Evolutionary conservation across 1,140 invertebrate genomes (phyloP).

Genomic region (Procambarus virginalis): DNA sequence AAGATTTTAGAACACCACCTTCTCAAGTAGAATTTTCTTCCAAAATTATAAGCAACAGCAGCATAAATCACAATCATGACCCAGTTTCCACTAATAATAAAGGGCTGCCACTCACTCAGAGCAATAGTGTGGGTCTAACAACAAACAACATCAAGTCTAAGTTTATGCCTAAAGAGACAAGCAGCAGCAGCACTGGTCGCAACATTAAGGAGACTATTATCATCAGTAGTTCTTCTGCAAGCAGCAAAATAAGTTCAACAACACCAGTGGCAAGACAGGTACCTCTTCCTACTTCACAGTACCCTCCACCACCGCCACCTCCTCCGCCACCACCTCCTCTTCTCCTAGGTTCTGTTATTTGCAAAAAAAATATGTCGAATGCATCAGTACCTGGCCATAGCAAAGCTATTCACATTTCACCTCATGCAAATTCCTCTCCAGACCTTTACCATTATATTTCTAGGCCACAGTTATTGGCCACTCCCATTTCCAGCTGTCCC

Average conservation of each 20-base stretch:
- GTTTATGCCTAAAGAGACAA: neutral
- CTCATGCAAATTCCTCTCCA: neutral
- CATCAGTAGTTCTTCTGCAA: neutral
- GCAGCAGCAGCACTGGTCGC: constrained; percentile 12
- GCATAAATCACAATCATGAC: neutral
- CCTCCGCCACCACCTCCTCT: neutral
- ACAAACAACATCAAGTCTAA: neutral
- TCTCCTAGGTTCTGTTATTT: neutral
- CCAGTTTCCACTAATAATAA: neutral
- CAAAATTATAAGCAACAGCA: constrained; percentile 40
- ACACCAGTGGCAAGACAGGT: constrained; percentile 32
- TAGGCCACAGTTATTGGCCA: constrained; percentile 15
- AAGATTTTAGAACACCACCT: neutral
- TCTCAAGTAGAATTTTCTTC: constrained; percentile 20
- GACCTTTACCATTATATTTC: constrained; percentile 1
- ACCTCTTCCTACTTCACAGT: constrained; percentile 12
- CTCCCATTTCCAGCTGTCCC: constrained; percentile 9
- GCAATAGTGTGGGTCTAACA: neutral
- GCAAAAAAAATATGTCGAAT: neutral
- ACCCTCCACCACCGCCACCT: constrained; percentile 41
- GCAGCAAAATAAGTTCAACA: constrained; percentile 1
- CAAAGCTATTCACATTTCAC: constrained; percentile 8
- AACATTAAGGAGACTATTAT: constrained; percentile 1
- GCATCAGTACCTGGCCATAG: neutral
- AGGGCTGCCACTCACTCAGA: neutral